Conservation (phyloP, 2,113 vertebrate species). For the Cyanoramphus novaezelandiae region DNA sequence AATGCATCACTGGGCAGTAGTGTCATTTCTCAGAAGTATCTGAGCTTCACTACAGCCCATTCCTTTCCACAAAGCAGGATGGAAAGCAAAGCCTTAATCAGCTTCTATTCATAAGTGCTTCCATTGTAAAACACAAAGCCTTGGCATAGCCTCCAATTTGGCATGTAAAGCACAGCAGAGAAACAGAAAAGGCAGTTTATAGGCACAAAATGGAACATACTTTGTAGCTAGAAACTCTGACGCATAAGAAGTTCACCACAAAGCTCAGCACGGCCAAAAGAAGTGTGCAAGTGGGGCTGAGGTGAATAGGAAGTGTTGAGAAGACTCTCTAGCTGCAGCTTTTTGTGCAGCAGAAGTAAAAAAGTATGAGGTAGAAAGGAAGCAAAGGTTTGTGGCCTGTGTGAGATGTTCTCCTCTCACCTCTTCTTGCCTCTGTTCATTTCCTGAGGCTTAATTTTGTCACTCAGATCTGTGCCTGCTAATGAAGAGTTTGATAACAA, state of each 20-base stretch:
- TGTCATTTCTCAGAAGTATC: neutral
- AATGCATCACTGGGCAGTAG: neutral
- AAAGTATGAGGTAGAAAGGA: neutral
- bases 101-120: neutral
- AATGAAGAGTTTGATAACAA: neutral
- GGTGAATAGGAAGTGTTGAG: neutral
- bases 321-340: neutral
- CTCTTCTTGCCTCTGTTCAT: neutral
- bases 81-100: conserved; percentile 1
- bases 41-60: neutral
- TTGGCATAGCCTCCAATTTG: neutral
- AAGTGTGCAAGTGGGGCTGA: neutral
- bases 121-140: conserved; percentile 33
- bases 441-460: neutral
- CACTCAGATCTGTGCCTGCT: neutral
- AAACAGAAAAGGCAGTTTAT: neutral
- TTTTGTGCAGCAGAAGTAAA: neutral
- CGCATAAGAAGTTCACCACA: neutral
- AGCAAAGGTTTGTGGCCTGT: neutral
- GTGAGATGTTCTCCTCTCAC: neutral
- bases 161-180: neutral
- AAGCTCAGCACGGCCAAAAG: neutral
- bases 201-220: neutral
- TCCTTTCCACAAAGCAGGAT: neutral
- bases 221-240: neutral